These are phyloP conservation scores for Temnothorax unifasciatus DNA, from an alignment of 2,888 invertebrate genomes.

Conservation along the genomic window DNA sequence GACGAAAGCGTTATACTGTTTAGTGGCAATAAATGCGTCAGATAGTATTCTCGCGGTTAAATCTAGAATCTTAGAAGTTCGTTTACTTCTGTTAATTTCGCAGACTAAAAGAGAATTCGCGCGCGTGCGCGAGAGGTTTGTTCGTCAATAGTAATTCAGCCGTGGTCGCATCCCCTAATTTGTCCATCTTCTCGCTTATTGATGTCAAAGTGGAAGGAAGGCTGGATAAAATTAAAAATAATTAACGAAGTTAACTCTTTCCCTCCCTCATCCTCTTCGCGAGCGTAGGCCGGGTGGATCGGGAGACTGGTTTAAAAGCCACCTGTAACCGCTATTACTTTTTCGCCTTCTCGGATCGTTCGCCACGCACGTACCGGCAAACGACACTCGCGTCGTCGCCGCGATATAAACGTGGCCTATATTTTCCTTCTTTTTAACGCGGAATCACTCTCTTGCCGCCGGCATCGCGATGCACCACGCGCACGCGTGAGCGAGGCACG, in stretches of 20 bases:
- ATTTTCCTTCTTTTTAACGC: slow-evolving; percentile 14
- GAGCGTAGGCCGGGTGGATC: slow-evolving; percentile 25
- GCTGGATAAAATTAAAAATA: slow-evolving; percentile 45
- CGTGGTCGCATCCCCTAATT: slow-evolving; percentile 7
- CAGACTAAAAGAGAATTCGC: neutral
- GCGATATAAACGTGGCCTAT: slow-evolving; percentile 11
- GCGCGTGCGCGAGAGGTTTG: neutral
- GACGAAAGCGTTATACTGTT: neutral
- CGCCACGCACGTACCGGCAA: slow-evolving; percentile 43
- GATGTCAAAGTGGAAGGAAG: slow-evolving; percentile 4
- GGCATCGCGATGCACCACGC: slow-evolving; percentile 28
- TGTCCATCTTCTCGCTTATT: slow-evolving; percentile 21
- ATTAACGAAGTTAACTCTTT: slow-evolving; percentile 42
- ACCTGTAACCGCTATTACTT: slow-evolving; percentile 66
- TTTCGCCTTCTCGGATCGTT: slow-evolving; percentile 56
- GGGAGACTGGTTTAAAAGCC: slow-evolving; percentile 62
- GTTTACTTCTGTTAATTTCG: slow-evolving; percentile 8
- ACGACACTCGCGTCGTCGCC: slow-evolving; percentile 1
- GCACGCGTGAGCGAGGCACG: slow-evolving; percentile 23
- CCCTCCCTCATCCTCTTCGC: neutral
- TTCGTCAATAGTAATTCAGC: slow-evolving; percentile 1
- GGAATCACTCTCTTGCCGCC: slow-evolving; percentile 2
- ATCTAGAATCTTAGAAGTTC: neutral
- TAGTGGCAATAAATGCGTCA: slow-evolving; percentile 29
- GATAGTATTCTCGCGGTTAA: neutral